Percentiles rank a stretch among this genome's conserved stretches.
Conservation (phyloP, 2,797 vertebrate species). For the Eupleurogrammus muticus region DNA sequence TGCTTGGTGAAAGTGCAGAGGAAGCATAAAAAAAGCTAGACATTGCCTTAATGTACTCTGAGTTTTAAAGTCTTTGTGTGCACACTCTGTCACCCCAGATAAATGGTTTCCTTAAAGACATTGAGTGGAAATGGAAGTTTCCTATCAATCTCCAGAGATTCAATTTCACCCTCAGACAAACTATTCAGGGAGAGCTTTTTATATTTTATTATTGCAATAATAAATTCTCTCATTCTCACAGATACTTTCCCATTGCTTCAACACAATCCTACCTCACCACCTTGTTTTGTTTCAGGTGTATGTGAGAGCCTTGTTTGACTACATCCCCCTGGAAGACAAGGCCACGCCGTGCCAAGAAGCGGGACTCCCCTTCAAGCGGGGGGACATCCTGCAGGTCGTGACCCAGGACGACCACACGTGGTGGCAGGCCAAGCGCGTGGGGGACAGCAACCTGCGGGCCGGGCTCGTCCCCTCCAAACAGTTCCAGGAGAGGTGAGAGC, state of each 20-base stretch:
- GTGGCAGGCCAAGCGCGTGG: slow-evolving; percentile 97
- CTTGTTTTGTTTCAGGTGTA: slow-evolving; percentile 87
- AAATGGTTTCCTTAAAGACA: not conserved
- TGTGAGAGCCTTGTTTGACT: slow-evolving; percentile 96
- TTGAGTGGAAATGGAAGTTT: not conserved
- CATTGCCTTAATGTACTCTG: not conserved
- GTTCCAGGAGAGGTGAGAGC: slow-evolving; percentile 96
- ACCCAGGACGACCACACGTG: slow-evolving; percentile 97
- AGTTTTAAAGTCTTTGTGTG: no score
- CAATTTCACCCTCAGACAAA: no score
- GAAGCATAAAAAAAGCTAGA: not conserved
- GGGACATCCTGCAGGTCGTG: slow-evolving; percentile 98
- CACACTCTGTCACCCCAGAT: not conserved
- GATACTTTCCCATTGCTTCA: no score
- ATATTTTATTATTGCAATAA: not conserved
- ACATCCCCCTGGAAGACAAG: slow-evolving; percentile 94
- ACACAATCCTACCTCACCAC: no score
- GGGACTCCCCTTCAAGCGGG: slow-evolving; percentile 94
- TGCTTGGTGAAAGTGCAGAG: not conserved
- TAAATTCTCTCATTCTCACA: not conserved
- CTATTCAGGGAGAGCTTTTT: not conserved
- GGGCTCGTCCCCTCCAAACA: slow-evolving; percentile 96
- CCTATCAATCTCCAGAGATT: no score
- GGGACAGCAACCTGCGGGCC: slow-evolving; percentile 94
- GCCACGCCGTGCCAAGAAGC: slow-evolving; percentile 99